Percentiles rank a stretch among this genome's conserved stretches.
Conservation (phyloP, 2,888 invertebrate species). For the Stenchaetothrips biformis region DNA sequence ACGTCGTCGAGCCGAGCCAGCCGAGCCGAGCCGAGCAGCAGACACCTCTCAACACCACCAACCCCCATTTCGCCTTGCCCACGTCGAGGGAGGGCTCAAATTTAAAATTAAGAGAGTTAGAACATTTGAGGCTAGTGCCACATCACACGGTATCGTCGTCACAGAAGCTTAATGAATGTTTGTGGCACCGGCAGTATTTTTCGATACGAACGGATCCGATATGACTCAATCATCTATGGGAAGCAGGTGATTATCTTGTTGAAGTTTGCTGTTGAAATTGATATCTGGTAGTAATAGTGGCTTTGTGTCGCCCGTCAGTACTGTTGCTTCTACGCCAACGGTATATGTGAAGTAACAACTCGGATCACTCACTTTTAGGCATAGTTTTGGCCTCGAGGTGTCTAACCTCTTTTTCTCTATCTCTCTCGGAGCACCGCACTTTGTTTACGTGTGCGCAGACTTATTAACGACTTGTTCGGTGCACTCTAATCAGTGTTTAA, state of each 20-base stretch:
- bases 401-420: neutral
- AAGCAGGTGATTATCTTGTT: constrained; percentile 5
- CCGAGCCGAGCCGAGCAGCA: no score
- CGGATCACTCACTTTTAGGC: neutral
- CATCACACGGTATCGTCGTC: neutral
- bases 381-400: neutral
- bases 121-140: no score
- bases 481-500: neutral
- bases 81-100: no score
- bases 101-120: no score
- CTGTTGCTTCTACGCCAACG: neutral
- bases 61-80: no score
- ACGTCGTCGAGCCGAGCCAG: no score
- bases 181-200: neutral
- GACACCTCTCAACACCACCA: no score
- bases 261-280: neutral
- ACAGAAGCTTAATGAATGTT: neutral
- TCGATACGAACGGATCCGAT: neutral
- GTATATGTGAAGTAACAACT: neutral
- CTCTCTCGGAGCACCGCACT: neutral
- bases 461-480: neutral
- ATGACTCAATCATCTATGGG: constrained; percentile 10
- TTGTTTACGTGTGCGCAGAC: neutral
- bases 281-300: neutral
- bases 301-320: neutral